Percentiles rank a stretch among this genome's conserved stretches.
Evolutionary conservation across 2,113 vertebrate genomes (phyloP).

Genomic region (Stigmatopora argus): DNA sequence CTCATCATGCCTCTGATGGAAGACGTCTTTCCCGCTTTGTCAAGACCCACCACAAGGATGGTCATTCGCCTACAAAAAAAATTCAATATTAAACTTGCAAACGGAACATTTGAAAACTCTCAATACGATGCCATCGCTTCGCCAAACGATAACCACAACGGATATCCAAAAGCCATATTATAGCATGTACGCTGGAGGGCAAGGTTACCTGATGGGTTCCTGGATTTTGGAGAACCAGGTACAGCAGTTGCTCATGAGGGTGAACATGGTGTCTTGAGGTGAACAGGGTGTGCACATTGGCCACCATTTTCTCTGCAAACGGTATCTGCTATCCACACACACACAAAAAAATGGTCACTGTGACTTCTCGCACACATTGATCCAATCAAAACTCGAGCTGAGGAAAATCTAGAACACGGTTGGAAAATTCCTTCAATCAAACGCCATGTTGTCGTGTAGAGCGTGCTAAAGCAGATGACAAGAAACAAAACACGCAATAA

Average conservation of each 20-base stretch:
- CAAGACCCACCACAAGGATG: slow-evolving; percentile 81
- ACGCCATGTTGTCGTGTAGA: not conserved
- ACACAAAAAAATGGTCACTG: slow-evolving; percentile 5
- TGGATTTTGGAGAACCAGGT: slow-evolving; percentile 79
- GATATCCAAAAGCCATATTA: not conserved
- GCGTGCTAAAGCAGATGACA: not conserved
- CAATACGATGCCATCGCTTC: no score
- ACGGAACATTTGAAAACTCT: not conserved
- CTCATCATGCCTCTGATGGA: slow-evolving; percentile 73
- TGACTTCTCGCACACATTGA: not conserved
- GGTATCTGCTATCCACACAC: slow-evolving; percentile 43
- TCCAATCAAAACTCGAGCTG: not conserved
- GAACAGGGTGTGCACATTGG: slow-evolving; percentile 43
- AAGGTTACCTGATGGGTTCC: slow-evolving; percentile 77
- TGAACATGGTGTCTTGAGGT: slow-evolving; percentile 77
- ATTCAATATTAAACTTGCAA: not conserved
- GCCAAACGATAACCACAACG: not conserved
- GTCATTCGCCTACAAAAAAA: slow-evolving; percentile 73
- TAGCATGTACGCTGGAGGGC: not conserved
- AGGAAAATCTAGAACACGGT: no score
- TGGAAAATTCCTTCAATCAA: not conserved
- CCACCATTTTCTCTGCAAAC: slow-evolving; percentile 70
- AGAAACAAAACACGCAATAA: not conserved
- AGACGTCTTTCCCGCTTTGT: slow-evolving; percentile 83
- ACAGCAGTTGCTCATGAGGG: slow-evolving; percentile 83